These are phyloP conservation scores for Drosophila parthenogenetica DNA, from an alignment of 2,888 invertebrate species.

Conservation along the genomic window DNA sequence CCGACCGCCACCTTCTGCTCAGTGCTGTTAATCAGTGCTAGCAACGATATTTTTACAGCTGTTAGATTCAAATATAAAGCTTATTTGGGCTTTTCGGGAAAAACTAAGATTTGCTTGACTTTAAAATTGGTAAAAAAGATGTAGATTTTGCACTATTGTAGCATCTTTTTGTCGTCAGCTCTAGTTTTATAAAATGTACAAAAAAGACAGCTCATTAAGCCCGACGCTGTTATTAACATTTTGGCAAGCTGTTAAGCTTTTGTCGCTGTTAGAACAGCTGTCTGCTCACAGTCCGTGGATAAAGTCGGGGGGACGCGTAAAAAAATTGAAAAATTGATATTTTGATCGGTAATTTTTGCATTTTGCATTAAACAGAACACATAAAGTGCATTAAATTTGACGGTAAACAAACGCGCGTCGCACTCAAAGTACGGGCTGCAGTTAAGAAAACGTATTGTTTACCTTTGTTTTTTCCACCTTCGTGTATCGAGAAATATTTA, in stretches of 20 bases:
- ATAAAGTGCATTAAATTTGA: constrained; percentile 21
- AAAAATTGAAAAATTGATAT: constrained; percentile 59
- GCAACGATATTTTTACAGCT: constrained; percentile 1
- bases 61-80: constrained; percentile 17
- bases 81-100: background rate
- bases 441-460: constrained; percentile 51
- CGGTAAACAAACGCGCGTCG: constrained; percentile 19
- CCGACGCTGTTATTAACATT: constrained; percentile 15
- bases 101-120: no score
- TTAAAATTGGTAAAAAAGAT: no score
- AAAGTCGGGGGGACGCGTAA: constrained; percentile 41
- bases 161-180: no score
- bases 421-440: constrained; percentile 13
- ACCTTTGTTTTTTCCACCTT: constrained; percentile 45
- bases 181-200: no score
- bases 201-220: no score
- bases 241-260: constrained; percentile 15
- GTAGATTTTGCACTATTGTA: no score
- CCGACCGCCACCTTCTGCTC: constrained; percentile 34
- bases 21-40: background rate
- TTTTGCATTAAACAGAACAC: constrained; percentile 45
- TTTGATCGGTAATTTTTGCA: constrained; percentile 40
- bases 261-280: constrained; percentile 31
- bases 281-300: constrained; percentile 33
- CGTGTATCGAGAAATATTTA: constrained; percentile 53